phyloP scores from a whole-genome alignment of 2,113 vertebrate genomes.

The Coracopsis vasa region DNA sequence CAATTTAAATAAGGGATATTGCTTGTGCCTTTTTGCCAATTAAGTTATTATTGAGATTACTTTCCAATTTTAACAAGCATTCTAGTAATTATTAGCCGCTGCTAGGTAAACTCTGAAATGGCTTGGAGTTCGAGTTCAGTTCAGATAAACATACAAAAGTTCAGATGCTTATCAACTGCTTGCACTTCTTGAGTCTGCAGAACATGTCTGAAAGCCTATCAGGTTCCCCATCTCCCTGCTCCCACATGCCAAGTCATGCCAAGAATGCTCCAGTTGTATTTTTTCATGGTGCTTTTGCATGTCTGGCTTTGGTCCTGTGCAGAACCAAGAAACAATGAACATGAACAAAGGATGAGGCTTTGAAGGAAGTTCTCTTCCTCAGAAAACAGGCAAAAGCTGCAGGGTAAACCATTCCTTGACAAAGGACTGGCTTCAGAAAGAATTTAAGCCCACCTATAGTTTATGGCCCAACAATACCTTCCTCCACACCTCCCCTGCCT shows the following conservation, averaged over 20 bases:
- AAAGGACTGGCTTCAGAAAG: neutral
- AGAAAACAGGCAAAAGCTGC: neutral
- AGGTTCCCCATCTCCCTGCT: neutral
- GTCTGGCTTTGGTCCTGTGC: neutral
- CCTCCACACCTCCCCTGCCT: neutral
- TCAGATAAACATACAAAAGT: slow-evolving; percentile 52
- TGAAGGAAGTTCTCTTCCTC: neutral
- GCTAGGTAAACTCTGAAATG: neutral
- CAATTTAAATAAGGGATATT: neutral
- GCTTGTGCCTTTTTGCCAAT: neutral
- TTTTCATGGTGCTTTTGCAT: neutral
- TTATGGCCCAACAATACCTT: neutral
- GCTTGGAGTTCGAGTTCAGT: slow-evolving; percentile 6
- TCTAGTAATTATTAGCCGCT: slow-evolving; percentile 35
- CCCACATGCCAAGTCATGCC: slow-evolving; percentile 10
- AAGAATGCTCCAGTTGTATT: slow-evolving; percentile 3
- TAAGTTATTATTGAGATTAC: neutral
- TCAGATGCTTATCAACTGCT: slow-evolving; percentile 56
- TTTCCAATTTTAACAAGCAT: slow-evolving; percentile 35
- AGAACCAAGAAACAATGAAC: neutral
- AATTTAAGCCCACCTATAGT: neutral
- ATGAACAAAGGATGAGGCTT: neutral
- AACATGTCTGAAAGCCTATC: neutral
- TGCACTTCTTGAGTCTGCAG: slow-evolving; percentile 19
- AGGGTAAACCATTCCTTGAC: neutral